Conservation (phyloP, 2,888 invertebrate genomes). For the Globia sparganii region DNA sequence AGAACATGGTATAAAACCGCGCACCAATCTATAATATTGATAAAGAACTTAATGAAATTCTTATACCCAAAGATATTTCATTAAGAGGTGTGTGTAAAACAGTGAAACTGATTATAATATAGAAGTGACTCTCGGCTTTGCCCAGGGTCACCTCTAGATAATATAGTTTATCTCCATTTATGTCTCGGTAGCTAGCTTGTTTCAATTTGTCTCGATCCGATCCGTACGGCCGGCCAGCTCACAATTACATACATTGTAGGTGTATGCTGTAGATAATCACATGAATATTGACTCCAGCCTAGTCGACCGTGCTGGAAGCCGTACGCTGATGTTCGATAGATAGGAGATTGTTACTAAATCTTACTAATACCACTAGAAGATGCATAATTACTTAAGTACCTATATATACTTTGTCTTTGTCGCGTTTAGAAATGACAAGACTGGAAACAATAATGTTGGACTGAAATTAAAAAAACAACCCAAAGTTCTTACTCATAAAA, state of each 20-base stretch:
- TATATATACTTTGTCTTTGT: background rate
- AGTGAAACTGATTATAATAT: background rate
- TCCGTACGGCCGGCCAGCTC: background rate
- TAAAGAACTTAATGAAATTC: background rate
- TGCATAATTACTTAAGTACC: background rate
- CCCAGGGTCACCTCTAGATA: background rate
- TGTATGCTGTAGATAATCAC: background rate
- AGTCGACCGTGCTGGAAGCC: background rate
- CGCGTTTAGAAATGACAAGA: background rate
- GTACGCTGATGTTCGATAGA: background rate
- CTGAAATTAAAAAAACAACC: background rate
- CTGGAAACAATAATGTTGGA: background rate
- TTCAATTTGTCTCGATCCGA: constrained; percentile 28
- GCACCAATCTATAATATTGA: background rate
- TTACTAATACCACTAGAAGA: no score
- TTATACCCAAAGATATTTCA: background rate
- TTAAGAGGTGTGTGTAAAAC: background rate
- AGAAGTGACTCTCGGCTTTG: background rate
- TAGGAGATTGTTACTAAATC: background rate
- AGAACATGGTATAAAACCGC: background rate
- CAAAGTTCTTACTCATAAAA: background rate
- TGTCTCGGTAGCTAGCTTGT: background rate
- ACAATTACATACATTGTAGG: background rate
- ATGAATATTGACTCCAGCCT: constrained; percentile 35
- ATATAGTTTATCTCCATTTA: background rate